Evolutionary conservation across 2,113 vertebrate species (phyloP), one percentile per base, ranked within the genome.

Genomic region (Corythoichthys haematopterus): DNA sequence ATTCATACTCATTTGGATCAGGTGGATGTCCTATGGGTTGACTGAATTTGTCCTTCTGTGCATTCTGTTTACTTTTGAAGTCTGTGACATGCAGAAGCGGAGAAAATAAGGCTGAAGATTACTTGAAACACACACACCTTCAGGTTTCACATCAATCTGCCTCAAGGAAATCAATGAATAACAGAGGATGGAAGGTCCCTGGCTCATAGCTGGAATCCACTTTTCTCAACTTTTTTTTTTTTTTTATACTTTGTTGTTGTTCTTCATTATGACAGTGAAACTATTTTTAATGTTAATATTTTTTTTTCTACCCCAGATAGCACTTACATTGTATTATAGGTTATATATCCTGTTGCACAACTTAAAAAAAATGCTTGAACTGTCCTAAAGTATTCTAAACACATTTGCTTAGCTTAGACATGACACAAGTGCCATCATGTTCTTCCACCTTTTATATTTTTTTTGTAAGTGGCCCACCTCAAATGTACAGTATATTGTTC

Each of bases 1-100:
- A 83, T 85, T 86, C 81, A 64, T 71, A 71, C 72, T 80, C 66
- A 68, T 84, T 75, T 75, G 75, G 80, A 72, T 48, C 51, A 68
- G 47, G 72, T 13, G 63, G 60, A 51, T 33, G 71, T 71, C 70
- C 71, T 7, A 72, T 76, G 74, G 66, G 68, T 69, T 51, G 63
- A 50, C 72, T 40, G 72, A 76, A 76, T 50, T 77, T n/a, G 75
- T 77, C 69, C 74, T 71, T 65, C 68, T 64, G 76, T 69, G 67
- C 63, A 70, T 77, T 77, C 76, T 57, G 71, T 28, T 53, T 71
- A 38, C 15, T 46, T 63, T 56, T 38, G 28, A 65, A 12, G 13
- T 55, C 40, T 57, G 15, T 28, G 68, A 37, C 61, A 12, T 11
- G 6, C 15, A 11, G 68, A 48, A 55, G 2, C 5, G 2, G 46